Conservation (phyloP, 2,113 vertebrate species). For the Macrotus californicus region DNA sequence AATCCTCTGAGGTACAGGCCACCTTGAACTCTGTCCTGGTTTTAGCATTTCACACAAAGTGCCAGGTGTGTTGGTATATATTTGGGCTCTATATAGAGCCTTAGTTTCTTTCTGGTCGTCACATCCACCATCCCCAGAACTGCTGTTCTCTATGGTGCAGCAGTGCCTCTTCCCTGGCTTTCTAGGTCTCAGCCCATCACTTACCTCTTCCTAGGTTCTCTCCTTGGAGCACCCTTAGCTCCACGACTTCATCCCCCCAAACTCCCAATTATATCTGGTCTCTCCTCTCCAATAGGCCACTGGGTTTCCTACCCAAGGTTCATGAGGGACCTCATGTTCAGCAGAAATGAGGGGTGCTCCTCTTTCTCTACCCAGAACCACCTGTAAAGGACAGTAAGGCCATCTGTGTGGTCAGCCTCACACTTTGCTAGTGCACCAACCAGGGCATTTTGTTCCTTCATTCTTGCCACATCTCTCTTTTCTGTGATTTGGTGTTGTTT, state of each 20-base stretch:
- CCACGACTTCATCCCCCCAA: fast-evolving
- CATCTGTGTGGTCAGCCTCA: fast-evolving
- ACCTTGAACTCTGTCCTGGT: background rate
- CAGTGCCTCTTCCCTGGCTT: background rate
- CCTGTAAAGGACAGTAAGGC: background rate
- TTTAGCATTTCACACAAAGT: background rate
- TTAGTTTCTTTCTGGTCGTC: no score
- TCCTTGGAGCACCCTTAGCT: background rate
- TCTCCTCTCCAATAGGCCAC: background rate
- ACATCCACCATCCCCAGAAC: fast-evolving
- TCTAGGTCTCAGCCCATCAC: fast-evolving
- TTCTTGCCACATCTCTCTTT: background rate
- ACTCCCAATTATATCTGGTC: background rate
- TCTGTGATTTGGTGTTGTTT: background rate
- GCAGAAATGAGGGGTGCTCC: background rate
- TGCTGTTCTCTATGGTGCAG: no score
- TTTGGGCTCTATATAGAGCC: background rate
- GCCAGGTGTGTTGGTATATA: background rate
- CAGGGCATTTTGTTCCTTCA: background rate
- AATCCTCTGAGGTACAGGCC: background rate
- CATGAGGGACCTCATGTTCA: fast-evolving
- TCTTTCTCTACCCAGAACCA: background rate
- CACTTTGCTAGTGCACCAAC: background rate
- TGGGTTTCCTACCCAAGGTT: background rate
- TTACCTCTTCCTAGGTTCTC: background rate